A percentile compares a stretch with the other conserved stretches of the same genome.
phyloP scores from a whole-genome alignment of 2,797 vertebrate genomes.

The Paguma larvata region DNA sequence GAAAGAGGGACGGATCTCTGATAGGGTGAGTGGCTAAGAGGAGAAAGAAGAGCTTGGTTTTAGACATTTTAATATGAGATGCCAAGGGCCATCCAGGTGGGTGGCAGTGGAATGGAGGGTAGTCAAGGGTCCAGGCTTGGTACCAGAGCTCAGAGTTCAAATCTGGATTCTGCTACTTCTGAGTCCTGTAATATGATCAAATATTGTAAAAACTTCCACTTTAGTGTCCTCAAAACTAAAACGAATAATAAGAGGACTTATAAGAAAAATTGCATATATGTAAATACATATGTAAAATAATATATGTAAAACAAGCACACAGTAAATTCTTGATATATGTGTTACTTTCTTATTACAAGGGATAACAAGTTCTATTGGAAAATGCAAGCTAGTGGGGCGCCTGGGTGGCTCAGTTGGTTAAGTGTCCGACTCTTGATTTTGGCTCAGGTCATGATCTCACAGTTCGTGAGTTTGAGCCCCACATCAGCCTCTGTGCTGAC shows the following conservation, averaged over 20 bases:
- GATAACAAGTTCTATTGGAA: background rate
- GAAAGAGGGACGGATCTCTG: background rate
- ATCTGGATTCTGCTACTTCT: background rate
- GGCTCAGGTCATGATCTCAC: no score
- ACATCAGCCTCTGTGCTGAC: no score
- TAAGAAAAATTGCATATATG: background rate
- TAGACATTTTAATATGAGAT: background rate
- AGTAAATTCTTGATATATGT: background rate
- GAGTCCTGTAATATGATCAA: background rate
- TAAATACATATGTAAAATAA: no score
- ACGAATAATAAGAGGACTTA: background rate
- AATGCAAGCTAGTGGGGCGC: background rate
- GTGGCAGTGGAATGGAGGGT: background rate
- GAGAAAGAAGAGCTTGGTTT: background rate
- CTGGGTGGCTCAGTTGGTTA: no score
- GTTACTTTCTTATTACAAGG: background rate
- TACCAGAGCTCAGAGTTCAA: background rate
- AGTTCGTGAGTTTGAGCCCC: no score
- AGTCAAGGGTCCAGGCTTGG: background rate
- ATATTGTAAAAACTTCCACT: background rate
- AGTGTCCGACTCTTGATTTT: no score
- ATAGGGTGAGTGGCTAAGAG: background rate
- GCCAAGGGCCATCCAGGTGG: background rate
- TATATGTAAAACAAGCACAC: background rate
- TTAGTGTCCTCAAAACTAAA: background rate